Base-by-base conservation (phyloP, 2,797 vertebrate species). In the Orientallactaga sibirica region DNA sequence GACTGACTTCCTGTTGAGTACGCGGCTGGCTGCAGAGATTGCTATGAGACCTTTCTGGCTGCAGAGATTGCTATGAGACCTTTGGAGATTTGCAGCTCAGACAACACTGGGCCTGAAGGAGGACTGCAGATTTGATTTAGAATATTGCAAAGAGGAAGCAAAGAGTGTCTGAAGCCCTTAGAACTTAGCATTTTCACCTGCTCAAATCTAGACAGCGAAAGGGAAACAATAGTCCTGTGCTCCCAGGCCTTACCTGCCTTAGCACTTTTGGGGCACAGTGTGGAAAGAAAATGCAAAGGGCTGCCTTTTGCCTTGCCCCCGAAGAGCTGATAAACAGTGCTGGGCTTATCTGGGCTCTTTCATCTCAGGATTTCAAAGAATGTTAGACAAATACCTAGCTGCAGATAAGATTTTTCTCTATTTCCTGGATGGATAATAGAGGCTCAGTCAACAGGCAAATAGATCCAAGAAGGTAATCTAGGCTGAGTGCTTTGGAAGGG, bases 321-420 rank as follows among this genome's bases (percentile, higher is more conserved):
- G n/a, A 81, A 85, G 41, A 9, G 22, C 8, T 48, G 27, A 18
- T 80, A 74, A 64, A 92, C 67, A 33, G 64, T 0, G 1, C 24
- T 8, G 0, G 43, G 15, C 41, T 85, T 88, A 83, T 88, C 86
- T 70, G 29, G 82, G 37, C 19, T 55, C 29, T 93, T 70, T 5
- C 71, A 92, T 92, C 71, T 86, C 79, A 9, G 43, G 71, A 62
- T 82, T 88, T 92, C 88, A 70, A 43, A 75, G 86, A 78, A n/a
- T 11, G 52, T 52, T 77, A 93, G 91, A 90, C 78, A 55, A 82
- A 85, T 27, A 76, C n/a, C 62, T 52, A 15, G 29, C 11, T 16
- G 86, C 15, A 19, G 79, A 58, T 76, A 25, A 80, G 77, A 68
- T 29, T 82, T 86, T 64, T 75, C 66, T 91, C 62, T 58, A 0